Percentiles rank a stretch among this genome's conserved stretches.
Evolutionary conservation across 2,888 invertebrate species (phyloP).

Genomic region (Drosophila anomalata): DNA sequence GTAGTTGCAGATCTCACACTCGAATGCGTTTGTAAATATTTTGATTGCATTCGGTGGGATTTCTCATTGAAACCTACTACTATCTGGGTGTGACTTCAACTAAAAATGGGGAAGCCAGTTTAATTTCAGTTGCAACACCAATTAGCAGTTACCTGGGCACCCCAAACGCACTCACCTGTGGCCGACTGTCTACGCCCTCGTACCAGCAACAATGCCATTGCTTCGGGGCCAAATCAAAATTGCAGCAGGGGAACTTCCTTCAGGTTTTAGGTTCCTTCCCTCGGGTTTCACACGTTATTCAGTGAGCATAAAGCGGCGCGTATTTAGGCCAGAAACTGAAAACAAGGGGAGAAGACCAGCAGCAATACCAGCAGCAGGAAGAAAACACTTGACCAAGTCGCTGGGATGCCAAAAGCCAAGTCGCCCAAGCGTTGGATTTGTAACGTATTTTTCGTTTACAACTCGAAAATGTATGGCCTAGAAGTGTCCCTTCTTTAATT

Average conservation of each 20-base stretch:
- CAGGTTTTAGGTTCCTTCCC: slow-evolving; percentile 19
- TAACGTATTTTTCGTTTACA: slow-evolving; percentile 63
- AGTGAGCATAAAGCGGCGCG: slow-evolving; percentile 69
- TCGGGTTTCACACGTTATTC: slow-evolving; percentile 70
- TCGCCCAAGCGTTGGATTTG: slow-evolving; percentile 70
- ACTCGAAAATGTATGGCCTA: neutral
- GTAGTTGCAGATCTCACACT: slow-evolving; percentile 43
- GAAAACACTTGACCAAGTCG: slow-evolving; percentile 67
- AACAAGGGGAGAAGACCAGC: slow-evolving; percentile 34
- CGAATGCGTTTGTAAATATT: slow-evolving; percentile 67
- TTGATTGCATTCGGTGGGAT: slow-evolving; percentile 61
- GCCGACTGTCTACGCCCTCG: slow-evolving; percentile 59
- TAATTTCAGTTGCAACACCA: slow-evolving; percentile 21
- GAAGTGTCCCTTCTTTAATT: slow-evolving; percentile 38
- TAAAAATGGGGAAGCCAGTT: neutral
- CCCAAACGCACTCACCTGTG: slow-evolving; percentile 45
- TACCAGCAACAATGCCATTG: slow-evolving; percentile 61
- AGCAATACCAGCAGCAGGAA: slow-evolving; percentile 10
- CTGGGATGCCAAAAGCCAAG: slow-evolving; percentile 28
- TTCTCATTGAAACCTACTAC: slow-evolving; percentile 6
- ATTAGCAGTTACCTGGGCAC: slow-evolving; percentile 33
- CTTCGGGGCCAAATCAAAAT: slow-evolving; percentile 71
- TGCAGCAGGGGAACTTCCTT: slow-evolving; percentile 65
- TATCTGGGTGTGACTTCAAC: neutral
- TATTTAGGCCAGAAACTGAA: slow-evolving; percentile 60